Percentiles rank a stretch among this genome's conserved stretches.
Evolutionary conservation across 2,113 vertebrate species (phyloP).

Genomic region (Dasyornis broadbenti): DNA sequence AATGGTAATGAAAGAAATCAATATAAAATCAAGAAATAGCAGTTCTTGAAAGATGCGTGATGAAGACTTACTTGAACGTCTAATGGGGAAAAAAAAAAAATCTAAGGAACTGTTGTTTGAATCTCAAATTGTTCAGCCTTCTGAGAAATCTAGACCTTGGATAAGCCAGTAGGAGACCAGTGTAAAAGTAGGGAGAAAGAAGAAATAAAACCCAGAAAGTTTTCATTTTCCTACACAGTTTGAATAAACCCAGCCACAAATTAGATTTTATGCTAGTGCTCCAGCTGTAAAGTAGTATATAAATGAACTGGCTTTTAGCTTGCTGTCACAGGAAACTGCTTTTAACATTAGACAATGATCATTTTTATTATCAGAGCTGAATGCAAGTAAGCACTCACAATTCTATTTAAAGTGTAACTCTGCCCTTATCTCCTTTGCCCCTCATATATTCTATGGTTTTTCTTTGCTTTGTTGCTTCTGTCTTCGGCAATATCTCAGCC

Average conservation of each 20-base stretch:
- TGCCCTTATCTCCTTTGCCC: not conserved
- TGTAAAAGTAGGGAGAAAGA: not conserved
- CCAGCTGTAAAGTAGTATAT: conserved; percentile 14
- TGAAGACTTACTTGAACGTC: not conserved
- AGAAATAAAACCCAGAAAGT: not conserved
- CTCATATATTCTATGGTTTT: not conserved
- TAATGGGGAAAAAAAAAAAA: not conserved
- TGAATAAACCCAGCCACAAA: conserved; percentile 33
- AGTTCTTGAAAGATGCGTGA: not conserved
- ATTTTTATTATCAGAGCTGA: conserved; percentile 9
- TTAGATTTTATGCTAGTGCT: conserved; percentile 15
- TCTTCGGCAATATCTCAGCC: not conserved
- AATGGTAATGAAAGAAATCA: not conserved
- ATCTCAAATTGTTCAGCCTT: not conserved
- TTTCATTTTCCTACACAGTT: not conserved
- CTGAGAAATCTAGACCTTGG: not conserved
- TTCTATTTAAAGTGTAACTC: not conserved
- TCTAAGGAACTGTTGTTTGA: not conserved
- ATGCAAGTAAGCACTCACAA: not conserved
- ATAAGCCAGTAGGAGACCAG: not conserved
- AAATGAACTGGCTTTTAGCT: conserved; percentile 57
- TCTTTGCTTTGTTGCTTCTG: not conserved
- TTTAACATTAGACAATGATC: conserved; percentile 8
- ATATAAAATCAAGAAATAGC: not conserved
- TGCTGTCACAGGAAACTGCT: conserved; percentile 16